phyloP scores from a whole-genome alignment of 2,797 vertebrate genomes.

The Alosa sapidissima region DNA sequence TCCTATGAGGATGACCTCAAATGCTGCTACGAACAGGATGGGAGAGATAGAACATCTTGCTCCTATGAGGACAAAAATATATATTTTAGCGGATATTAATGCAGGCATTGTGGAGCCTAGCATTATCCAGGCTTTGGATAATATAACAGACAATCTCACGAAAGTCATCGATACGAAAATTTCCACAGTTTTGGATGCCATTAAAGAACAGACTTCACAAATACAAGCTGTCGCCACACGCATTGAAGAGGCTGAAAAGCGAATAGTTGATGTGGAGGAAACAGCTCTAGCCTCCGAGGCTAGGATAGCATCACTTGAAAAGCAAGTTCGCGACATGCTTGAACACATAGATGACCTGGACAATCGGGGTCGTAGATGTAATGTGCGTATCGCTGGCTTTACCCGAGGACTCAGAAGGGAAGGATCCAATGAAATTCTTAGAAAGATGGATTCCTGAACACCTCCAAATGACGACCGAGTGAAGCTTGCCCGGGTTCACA shows the following conservation, averaged over 20 bases:
- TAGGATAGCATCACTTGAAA: background rate
- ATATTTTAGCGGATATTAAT: background rate
- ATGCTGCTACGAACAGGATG: no score
- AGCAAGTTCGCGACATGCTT: background rate
- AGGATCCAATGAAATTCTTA: background rate
- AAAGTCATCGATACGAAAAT: background rate
- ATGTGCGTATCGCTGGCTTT: background rate
- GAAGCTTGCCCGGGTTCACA: background rate
- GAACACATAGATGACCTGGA: background rate
- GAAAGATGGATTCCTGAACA: slow-evolving; percentile 10
- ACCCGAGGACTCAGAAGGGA: slow-evolving; percentile 15
- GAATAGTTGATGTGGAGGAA: background rate
- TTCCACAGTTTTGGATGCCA: background rate
- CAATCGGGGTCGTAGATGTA: slow-evolving; percentile 12
- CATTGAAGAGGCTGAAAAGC: background rate
- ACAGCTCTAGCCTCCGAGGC: background rate
- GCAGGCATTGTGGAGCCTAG: background rate
- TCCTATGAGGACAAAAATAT: no score
- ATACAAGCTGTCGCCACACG: background rate
- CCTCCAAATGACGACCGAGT: slow-evolving; percentile 22
- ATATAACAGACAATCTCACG: background rate
- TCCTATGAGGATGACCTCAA: no score
- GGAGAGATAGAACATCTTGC: no score
- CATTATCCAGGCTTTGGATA: slow-evolving; percentile 17
- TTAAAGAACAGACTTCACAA: slow-evolving; percentile 15